Conservation (phyloP, 2,888 invertebrate genomes). For the Metalampra italica region DNA sequence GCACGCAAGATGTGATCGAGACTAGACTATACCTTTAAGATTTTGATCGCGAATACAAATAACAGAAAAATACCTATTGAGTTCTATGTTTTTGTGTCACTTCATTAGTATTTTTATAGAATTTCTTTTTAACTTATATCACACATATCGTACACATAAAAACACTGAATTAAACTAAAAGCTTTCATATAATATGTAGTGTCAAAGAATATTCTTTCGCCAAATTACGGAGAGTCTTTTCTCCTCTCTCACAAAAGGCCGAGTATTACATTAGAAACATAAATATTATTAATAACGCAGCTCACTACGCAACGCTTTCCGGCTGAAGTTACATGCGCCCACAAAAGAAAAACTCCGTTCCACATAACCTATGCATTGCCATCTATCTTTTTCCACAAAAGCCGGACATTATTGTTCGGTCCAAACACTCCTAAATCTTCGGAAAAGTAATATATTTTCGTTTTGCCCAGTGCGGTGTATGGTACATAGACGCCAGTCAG, state of each 20-base stretch:
- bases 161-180: conserved; percentile 9
- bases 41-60: no score
- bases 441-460: conserved; percentile 80
- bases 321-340: conserved; percentile 68
- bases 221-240: conserved; percentile 49
- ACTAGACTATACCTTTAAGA: no score
- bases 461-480: conserved; percentile 76
- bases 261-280: conserved; percentile 41
- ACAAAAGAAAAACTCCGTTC: conserved; percentile 75
- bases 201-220: conserved; percentile 27
- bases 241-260: conserved; percentile 48
- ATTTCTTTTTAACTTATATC: background rate
- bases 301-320: conserved; percentile 34
- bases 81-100: no score
- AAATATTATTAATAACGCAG: conserved; percentile 49
- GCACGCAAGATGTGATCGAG: no score
- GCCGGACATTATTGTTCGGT: conserved; percentile 80
- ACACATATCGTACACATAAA: background rate
- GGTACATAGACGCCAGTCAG: conserved; percentile 62
- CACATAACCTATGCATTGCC: conserved; percentile 76
- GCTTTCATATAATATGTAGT: background rate
- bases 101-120: no score
- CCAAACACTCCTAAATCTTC: conserved; percentile 80
- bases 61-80: no score
- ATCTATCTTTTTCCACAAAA: conserved; percentile 80